Base-by-base conservation (phyloP, 2,113 vertebrate species). In the Edolisoma coerulescens region DNA sequence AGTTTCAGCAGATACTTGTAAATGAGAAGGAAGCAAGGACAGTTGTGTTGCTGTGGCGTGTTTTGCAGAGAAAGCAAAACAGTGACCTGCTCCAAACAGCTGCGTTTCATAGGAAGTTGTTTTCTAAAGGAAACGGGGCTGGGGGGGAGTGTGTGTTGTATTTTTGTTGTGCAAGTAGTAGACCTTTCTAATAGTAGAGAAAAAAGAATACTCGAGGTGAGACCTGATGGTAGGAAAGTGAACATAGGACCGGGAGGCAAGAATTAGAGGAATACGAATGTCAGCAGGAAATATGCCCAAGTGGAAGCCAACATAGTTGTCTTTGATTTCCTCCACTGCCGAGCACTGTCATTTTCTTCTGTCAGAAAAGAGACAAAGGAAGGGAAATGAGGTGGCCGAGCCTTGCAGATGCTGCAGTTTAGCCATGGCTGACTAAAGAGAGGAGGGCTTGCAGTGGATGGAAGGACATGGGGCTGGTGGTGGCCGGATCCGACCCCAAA, bases 81-180 rank as follows among this genome's bases (percentile, higher is more conserved):
- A 61, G 53, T 45, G 80, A 59, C 33, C 68, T 67, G 54, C 75
- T 89, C 47, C 83, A 23, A 91, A 84, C 86, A 79, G 75, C 95
- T 92, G 59, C 0, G 0, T n/a, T 86, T 47, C 71, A 16, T 52
- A 56, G 79, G 85, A 93, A 80, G 67, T 27, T 90, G 65, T 76
- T 93, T 73, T 53, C 64, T 32, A 64, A 68, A 86, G 95, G 93
- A 91, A 94, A 52, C 3, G 4, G 47, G 84, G 45, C 63, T 1
- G 3, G 12, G 12, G 18, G 6, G 11, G 8, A 11, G 23, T 0
- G 2, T 11, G 39, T 19, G 17, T 6, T 81, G 59, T 26, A 3
- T 78, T 96, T 83, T 8, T 4, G 23, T 67, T 35, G 56, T 64
- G 60, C 76, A 94, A 1, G 0, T 69, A 56, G 68, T 11, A 56